These are phyloP conservation scores for Amblyjoppa fuscipennis DNA, from an alignment of 2,888 invertebrate species.

Conservation along the genomic window DNA sequence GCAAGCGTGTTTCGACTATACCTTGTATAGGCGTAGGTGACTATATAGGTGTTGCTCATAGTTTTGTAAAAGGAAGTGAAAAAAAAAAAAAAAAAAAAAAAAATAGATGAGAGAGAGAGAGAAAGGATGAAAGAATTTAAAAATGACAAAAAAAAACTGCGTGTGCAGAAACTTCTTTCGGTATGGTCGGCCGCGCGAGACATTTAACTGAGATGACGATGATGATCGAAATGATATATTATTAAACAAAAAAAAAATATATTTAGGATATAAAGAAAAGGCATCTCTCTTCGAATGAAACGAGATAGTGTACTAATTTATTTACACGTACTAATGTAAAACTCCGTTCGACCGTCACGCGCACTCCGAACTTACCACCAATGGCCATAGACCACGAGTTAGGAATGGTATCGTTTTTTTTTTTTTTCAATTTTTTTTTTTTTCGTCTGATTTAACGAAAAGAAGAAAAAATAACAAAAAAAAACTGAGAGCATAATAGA, in stretches of 20 bases:
- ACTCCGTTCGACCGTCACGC: slow-evolving; percentile 25
- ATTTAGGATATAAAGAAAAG: slow-evolving; percentile 8
- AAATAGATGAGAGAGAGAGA: not conserved
- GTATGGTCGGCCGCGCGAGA: slow-evolving; percentile 16
- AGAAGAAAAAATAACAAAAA: not conserved
- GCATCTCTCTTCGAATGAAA: slow-evolving; percentile 16
- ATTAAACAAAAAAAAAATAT: slow-evolving; percentile 12
- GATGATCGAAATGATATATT: slow-evolving; percentile 18
- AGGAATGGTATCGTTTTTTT: slow-evolving; percentile 10
- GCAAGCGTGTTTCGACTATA: slow-evolving; percentile 44
- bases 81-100: slow-evolving; percentile 33
- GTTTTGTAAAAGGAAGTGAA: slow-evolving; percentile 63
- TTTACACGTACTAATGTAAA: slow-evolving; percentile 24
- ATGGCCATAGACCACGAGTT: slow-evolving; percentile 31
- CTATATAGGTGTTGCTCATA: slow-evolving; percentile 56
- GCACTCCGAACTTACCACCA: slow-evolving; percentile 14
- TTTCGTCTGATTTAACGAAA: not conserved
- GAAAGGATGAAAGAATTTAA: slow-evolving; percentile 12
- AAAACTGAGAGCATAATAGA: slow-evolving; percentile 19
- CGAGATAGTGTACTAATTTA: slow-evolving; percentile 41
- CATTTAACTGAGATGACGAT: slow-evolving; percentile 18
- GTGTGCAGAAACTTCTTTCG: slow-evolving; percentile 27
- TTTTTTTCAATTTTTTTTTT: not conserved
- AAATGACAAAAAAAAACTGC: slow-evolving; percentile 20
- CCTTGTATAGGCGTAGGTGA: slow-evolving; percentile 30